phyloP scores from a whole-genome alignment of 1,140 invertebrate genomes.

The Drosophila novamexicana region DNA sequence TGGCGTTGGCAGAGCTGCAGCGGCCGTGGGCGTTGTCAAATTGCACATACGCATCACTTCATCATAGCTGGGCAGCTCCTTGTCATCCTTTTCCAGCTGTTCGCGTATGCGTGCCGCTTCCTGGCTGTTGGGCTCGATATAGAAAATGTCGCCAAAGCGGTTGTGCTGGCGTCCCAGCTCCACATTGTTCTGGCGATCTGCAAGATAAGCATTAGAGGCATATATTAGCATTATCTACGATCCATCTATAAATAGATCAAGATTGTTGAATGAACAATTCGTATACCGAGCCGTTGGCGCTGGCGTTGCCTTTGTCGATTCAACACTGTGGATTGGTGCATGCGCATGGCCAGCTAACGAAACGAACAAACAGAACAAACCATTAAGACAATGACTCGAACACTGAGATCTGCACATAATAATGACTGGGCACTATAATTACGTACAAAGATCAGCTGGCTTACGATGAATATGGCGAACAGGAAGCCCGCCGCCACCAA shows the following conservation, averaged over 20 bases:
- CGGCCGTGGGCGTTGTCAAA: constrained; percentile 64
- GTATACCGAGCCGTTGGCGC: constrained; percentile 23
- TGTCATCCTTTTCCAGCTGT: constrained; percentile 79
- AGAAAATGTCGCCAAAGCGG: constrained; percentile 74
- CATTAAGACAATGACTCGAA: constrained; percentile 17
- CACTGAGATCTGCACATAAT: background rate
- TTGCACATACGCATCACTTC: constrained; percentile 83
- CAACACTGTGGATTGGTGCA: constrained; percentile 49
- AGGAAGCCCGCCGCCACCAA: constrained; percentile 56
- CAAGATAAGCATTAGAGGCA: constrained; percentile 28
- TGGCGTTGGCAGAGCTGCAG: constrained; percentile 24
- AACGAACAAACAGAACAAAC: constrained; percentile 29
- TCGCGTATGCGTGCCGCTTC: constrained; percentile 77
- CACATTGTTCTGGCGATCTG: constrained; percentile 73
- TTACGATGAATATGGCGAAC: constrained; percentile 46
- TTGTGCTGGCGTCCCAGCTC: constrained; percentile 57
- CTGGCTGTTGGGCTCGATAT: constrained; percentile 68
- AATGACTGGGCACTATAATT: constrained; percentile 38
- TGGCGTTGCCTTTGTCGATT: constrained; percentile 44
- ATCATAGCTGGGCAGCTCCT: constrained; percentile 79
- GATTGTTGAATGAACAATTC: background rate
- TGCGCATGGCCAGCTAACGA: constrained; percentile 66
- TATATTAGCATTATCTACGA: background rate
- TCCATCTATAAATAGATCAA: background rate
- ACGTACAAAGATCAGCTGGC: constrained; percentile 57